Conservation (phyloP, 2,888 invertebrate species). For the Athalia circularis region DNA sequence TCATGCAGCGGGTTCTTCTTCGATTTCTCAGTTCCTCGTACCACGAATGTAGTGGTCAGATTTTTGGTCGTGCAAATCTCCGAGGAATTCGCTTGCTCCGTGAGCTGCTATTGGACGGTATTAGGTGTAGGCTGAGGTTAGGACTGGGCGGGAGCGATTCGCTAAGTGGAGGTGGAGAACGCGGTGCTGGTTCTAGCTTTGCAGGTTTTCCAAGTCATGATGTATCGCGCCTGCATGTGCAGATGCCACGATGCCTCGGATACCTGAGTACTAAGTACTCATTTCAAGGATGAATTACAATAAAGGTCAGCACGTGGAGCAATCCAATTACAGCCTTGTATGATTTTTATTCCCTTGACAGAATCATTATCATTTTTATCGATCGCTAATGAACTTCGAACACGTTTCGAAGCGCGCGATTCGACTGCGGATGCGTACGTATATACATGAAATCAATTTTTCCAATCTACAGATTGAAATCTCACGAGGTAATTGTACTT, state of each 20-base stretch:
- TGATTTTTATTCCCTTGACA: constrained; percentile 34
- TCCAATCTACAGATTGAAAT: background rate
- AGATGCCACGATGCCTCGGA: constrained; percentile 46
- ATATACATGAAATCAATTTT: constrained; percentile 5
- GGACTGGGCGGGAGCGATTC: constrained; percentile 52
- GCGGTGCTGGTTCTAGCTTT: constrained; percentile 13
- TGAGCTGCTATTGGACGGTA: too few species aligned
- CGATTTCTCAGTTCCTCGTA: too few species aligned
- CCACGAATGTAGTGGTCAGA: too few species aligned
- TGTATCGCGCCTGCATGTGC: constrained; percentile 46
- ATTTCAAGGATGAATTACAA: constrained; percentile 47
- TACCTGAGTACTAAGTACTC: constrained; percentile 39
- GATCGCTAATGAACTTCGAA: constrained; percentile 41
- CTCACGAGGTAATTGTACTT: background rate
- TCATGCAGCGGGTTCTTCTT: too few species aligned
- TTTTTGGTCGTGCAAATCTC: background rate
- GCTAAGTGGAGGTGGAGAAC: constrained; percentile 45
- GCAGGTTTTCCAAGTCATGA: constrained; percentile 44
- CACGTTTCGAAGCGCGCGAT: constrained; percentile 17
- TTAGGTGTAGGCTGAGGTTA: background rate
- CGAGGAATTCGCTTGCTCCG: too few species aligned
- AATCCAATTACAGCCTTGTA: constrained; percentile 40
- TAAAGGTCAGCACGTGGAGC: constrained; percentile 46
- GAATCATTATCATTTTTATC: constrained; percentile 48
- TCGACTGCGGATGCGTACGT: background rate